Evolutionary conservation across 92 coral and sea anemone species (phyloP).

Genomic region (Parazoanthus swiftii): DNA sequence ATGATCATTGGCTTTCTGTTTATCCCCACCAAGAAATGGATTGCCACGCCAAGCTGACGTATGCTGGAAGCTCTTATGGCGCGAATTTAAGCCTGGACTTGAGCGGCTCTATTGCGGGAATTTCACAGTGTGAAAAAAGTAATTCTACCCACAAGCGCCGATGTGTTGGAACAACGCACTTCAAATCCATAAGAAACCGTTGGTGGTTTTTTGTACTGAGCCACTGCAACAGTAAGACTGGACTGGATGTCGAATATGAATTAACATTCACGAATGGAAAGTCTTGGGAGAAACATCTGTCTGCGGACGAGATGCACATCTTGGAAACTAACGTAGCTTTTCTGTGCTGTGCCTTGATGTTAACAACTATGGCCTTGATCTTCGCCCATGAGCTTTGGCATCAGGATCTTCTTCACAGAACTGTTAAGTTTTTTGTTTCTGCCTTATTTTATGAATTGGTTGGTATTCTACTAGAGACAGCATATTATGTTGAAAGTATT

Average conservation of each 20-base stretch:
- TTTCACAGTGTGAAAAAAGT: conserved; percentile 33
- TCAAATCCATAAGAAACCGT: conserved; percentile 39
- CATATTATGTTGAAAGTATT: conserved; percentile 44
- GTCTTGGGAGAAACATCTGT: conserved; percentile 63
- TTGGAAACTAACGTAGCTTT: conserved; percentile 40
- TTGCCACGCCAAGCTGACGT: conserved; percentile 56
- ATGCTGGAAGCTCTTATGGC: conserved; percentile 36
- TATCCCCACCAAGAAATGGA: conserved; percentile 54
- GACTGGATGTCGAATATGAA: conserved; percentile 53
- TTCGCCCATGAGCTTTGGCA: conserved; percentile 47
- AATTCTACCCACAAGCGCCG: conserved; percentile 44
- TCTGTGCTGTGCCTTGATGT: conserved; percentile 31
- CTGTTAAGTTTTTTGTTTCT: conserved; percentile 58
- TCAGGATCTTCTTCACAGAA: conserved; percentile 52
- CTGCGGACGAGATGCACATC: conserved; percentile 58
- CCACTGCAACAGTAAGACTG: conserved; percentile 58
- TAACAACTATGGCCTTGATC: conserved; percentile 24
- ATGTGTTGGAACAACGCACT: conserved; percentile 63
- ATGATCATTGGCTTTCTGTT: conserved; percentile 56
- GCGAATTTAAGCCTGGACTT: conserved; percentile 36
- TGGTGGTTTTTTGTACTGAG: conserved; percentile 80
- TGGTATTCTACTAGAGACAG: conserved; percentile 47
- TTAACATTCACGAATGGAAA: conserved; percentile 66
- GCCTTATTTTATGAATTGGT: conserved; percentile 48
- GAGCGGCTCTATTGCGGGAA: conserved; percentile 23